Evolutionary conservation across 2,888 invertebrate species (phyloP).

Genomic region (Metalampra italica): DNA sequence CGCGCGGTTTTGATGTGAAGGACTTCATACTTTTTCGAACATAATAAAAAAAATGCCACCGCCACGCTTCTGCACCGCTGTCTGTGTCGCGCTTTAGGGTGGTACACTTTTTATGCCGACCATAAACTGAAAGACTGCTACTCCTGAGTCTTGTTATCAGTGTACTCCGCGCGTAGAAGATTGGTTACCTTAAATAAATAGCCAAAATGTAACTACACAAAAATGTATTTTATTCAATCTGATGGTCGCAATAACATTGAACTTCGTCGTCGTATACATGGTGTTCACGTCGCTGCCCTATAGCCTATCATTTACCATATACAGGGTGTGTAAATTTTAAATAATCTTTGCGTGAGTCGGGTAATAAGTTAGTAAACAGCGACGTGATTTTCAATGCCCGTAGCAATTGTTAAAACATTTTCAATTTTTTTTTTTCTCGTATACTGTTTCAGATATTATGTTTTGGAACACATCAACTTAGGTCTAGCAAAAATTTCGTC

Average conservation of each 20-base stretch:
- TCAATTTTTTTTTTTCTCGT: constrained; percentile 61
- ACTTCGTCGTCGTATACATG: constrained; percentile 73
- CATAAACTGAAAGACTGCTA: too few relatives aligned
- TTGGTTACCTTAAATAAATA: background rate
- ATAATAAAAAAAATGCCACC: too few relatives aligned
- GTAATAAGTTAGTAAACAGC: constrained; percentile 21
- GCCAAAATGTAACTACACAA: constrained; percentile 65
- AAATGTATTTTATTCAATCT: constrained; percentile 74
- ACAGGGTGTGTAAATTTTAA: background rate
- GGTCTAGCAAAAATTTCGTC: constrained; percentile 44
- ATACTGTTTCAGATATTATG: constrained; percentile 78
- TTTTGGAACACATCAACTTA: constrained; percentile 75
- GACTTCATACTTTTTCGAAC: too few relatives aligned
- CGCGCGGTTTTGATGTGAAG: too few relatives aligned
- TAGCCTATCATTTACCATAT: background rate
- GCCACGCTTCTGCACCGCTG: too few relatives aligned
- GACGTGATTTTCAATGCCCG: constrained; percentile 52
- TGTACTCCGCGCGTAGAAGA: too few relatives aligned
- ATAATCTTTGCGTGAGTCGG: too few relatives aligned
- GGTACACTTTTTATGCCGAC: too few relatives aligned
- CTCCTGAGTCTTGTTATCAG: too few relatives aligned
- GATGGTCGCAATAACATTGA: constrained; percentile 77
- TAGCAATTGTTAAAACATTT: constrained; percentile 45
- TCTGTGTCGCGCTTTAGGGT: too few relatives aligned
- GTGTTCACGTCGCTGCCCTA: constrained; percentile 53